Percentiles rank a stretch among this genome's conserved stretches.
phyloP scores from a whole-genome alignment of 2,797 vertebrate species.

The Oreonectes daqikongensis region DNA sequence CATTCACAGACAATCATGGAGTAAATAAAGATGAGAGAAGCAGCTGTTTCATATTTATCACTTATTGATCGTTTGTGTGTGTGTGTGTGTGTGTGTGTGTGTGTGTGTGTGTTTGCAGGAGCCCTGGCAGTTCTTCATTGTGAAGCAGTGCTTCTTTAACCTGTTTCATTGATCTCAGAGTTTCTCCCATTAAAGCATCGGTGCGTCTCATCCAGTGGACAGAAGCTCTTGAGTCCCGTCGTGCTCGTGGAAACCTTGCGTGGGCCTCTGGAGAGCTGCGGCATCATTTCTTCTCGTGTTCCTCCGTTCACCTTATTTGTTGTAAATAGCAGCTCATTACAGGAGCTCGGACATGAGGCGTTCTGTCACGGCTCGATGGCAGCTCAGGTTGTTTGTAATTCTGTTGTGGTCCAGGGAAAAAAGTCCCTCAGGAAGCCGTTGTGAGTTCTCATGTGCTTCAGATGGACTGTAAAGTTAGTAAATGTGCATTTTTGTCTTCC shows the following conservation, averaged over 20 bases:
- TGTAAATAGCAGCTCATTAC: constrained; percentile 88
- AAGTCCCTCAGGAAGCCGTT: constrained; percentile 46
- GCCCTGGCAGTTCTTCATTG: constrained; percentile 74
- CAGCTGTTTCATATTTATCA: constrained; percentile 11
- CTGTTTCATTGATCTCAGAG: constrained; percentile 73
- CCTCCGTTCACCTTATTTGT: constrained; percentile 85
- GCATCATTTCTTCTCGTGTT: constrained; percentile 84
- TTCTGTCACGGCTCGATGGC: constrained; percentile 76
- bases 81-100: neutral
- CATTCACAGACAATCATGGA: neutral
- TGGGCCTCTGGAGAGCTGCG: constrained; percentile 69
- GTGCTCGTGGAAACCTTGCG: constrained; percentile 40
- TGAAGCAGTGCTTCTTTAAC: constrained; percentile 75
- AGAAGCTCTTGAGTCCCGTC: constrained; percentile 46
- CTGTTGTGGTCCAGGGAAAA: constrained; percentile 60
- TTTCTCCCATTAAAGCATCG: constrained; percentile 65
- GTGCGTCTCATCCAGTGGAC: constrained; percentile 41
- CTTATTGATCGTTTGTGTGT: constrained; percentile 5
- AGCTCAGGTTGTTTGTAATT: constrained; percentile 44
- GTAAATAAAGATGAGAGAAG: too few species aligned
- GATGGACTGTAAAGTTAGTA: constrained; percentile 76
- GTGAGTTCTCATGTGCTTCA: constrained; percentile 76
- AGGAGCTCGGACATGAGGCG: constrained; percentile 76
- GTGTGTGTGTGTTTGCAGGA: constrained; percentile 1
- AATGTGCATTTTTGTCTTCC: constrained; percentile 59